Percentiles rank a stretch among this genome's conserved stretches.
Evolutionary conservation across 1,140 invertebrate species (phyloP).

Genomic region (Drosophila kanapiae): DNA sequence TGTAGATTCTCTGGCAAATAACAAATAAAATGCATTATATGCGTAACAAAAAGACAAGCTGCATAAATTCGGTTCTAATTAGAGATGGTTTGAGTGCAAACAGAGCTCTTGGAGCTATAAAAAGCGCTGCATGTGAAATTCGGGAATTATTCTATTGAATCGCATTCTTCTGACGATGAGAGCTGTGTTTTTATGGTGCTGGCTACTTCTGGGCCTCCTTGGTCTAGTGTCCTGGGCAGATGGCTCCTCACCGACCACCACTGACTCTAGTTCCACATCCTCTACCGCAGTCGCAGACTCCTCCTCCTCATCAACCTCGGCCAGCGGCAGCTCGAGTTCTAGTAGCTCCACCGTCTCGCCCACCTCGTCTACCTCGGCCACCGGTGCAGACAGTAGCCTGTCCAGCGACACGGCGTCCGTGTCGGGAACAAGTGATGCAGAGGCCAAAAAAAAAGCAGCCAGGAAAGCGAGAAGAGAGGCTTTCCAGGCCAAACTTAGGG

Average conservation of each 20-base stretch:
- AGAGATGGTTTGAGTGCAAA: conserved; percentile 2
- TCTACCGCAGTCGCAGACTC: background rate
- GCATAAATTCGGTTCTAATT: conserved; percentile 8
- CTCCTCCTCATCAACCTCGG: background rate
- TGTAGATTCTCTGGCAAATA: background rate
- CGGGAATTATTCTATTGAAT: background rate
- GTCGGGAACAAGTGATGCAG: background rate
- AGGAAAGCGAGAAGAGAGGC: background rate
- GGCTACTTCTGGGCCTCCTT: background rate
- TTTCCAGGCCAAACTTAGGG: background rate
- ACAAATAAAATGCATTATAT: conserved; percentile 16
- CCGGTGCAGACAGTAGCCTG: background rate
- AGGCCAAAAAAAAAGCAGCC: background rate
- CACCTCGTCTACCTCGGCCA: background rate
- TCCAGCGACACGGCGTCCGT: background rate
- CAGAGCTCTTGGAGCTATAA: conserved; percentile 5
- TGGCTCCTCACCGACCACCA: no score
- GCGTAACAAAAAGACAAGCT: conserved; percentile 18
- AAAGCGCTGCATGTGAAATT: background rate
- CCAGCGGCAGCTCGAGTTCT: background rate
- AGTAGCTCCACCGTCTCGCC: background rate
- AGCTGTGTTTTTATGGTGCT: conserved; percentile 1
- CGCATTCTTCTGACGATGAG: background rate
- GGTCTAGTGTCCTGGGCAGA: background rate
- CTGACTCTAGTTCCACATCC: background rate